Evolutionary conservation across 1,140 invertebrate genomes (phyloP), one percentile per base, ranked within the genome.

Genomic region (Drosophila kurseongensis): DNA sequence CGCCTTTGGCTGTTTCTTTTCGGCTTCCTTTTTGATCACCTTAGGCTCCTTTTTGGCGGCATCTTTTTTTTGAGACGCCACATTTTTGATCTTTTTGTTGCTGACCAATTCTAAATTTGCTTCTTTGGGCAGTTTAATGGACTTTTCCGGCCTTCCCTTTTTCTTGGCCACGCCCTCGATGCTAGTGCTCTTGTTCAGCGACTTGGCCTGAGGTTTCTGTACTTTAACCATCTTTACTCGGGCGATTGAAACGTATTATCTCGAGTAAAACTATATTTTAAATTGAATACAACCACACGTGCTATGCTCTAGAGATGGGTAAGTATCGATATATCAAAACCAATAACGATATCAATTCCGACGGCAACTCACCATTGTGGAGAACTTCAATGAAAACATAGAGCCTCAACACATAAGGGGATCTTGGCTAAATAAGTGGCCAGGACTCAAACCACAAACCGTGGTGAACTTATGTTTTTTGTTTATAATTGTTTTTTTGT

Each of bases 181-280:
- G 58, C 68, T 71, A 9, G 9, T 40, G 12, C 51, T 63, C 48
- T 90, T 89, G 36, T n/a, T 80, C 5, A 89, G 48, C 35, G 85
- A 80, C 63, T 89, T 89, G 10, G 84, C 69, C 41, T 75, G 61
- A 4, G 85, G 85, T 47, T 89, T 89, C 29, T 89, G 84, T 38
- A 89, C 84, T 73, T 89, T 89, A 5, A 89, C 84, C 84, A 89
- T 89, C 10, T 75, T 68, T 36, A 47, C 36, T 45, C 35, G 7
- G 18, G 35, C 36, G 23, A 23, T 13, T 48, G 9, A 5, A 10
- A 1, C 29, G 16, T 42, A 55, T 58, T 50, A 40, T 13, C 6
- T 6, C 35, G 36, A 52, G 40, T 18, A 55, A 50, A 67, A 61
- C 38, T 61, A 47, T 41, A 52, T 72, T 54, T 78, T 57, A 67